phyloP scores from a whole-genome alignment of 2,888 invertebrate species.

The Syrista parreyssii region DNA sequence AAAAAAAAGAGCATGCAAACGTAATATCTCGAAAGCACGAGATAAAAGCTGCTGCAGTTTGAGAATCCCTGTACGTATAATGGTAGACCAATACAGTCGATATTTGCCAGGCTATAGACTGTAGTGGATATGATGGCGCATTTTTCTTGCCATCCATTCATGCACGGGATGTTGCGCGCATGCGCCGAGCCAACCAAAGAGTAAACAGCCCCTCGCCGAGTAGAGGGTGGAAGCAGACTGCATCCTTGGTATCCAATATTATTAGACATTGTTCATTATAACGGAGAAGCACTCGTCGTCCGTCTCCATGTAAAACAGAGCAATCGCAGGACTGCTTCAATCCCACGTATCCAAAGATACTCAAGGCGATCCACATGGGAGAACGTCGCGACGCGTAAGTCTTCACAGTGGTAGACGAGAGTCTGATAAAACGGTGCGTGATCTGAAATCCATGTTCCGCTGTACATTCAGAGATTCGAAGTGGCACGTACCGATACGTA shows the following conservation, averaged over 20 bases:
- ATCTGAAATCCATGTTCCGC: not conserved
- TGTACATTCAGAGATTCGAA: not conserved
- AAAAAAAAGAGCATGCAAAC: not conserved
- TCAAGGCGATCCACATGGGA: not conserved
- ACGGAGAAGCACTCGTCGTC: not conserved
- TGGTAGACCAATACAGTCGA: conserved; percentile 5
- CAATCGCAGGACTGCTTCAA: not conserved
- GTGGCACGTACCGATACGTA: not conserved
- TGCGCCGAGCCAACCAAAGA: not conserved
- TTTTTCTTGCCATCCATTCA: conserved; percentile 3
- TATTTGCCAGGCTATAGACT: not conserved
- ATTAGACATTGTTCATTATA: not conserved
- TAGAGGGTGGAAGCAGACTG: not conserved
- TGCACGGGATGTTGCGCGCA: not conserved
- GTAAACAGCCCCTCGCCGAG: not conserved
- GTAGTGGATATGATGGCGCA: conserved; percentile 2
- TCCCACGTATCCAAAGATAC: not conserved
- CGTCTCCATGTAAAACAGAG: not conserved
- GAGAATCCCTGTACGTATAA: not conserved
- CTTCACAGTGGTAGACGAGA: not conserved
- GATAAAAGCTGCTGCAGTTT: not conserved
- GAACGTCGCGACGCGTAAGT: not conserved
- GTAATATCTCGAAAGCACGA: not conserved
- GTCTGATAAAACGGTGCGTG: not conserved
- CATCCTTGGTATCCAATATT: not conserved